Conservation (phyloP, 2,113 vertebrate genomes). For the Pica pica region DNA sequence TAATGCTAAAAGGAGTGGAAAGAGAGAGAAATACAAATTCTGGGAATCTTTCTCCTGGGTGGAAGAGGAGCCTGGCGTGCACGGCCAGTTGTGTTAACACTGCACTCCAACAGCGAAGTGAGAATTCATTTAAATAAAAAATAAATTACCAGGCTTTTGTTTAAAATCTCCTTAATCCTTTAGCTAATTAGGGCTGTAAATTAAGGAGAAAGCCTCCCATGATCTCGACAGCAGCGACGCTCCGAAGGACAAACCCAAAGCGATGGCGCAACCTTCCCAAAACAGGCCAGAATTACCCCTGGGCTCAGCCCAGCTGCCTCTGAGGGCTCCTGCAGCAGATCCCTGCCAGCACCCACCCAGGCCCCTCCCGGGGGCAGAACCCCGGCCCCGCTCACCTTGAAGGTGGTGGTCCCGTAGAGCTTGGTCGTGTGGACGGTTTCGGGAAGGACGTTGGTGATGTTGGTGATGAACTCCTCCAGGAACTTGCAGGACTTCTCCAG, state of each 20-base stretch:
- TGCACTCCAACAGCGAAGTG: background rate
- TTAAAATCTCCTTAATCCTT: background rate
- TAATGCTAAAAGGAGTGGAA: background rate
- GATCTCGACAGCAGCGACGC: fast-evolving
- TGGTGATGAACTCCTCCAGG: slow-evolving; percentile 97
- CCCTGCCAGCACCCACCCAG: background rate
- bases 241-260: background rate
- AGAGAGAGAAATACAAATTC: background rate
- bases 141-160: background rate
- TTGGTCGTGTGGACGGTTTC: slow-evolving; percentile 90
- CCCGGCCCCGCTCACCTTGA: slow-evolving; percentile 80
- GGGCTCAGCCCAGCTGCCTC: background rate
- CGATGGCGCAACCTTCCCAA: background rate
- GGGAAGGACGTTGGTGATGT: slow-evolving; percentile 94
- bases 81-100: background rate
- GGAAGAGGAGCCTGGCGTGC: background rate
- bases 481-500: slow-evolving; percentile 93
- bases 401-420: slow-evolving; percentile 93
- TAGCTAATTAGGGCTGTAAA: background rate
- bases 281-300: fast-evolving
- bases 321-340: background rate
- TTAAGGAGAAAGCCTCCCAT: background rate
- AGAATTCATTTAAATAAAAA: background rate
- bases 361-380: fast-evolving
- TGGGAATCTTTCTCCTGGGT: background rate